These are phyloP conservation scores for Paramuricea clavata DNA, from an alignment of 92 coral and sea anemone genomes.

Conservation along the genomic window DNA sequence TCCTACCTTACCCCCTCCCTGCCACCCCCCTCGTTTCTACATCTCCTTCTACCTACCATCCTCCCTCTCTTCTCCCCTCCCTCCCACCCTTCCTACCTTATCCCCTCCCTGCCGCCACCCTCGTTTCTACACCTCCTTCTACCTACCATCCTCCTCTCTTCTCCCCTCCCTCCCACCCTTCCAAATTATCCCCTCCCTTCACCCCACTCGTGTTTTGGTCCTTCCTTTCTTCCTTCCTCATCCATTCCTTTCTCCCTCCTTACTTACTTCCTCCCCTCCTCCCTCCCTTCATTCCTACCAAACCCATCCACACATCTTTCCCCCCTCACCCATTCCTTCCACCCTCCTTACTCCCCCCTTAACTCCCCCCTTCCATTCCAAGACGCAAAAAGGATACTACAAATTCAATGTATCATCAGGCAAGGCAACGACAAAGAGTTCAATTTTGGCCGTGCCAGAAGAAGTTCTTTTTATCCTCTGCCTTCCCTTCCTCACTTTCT, in stretches of 20 bases:
- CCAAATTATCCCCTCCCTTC: not conserved
- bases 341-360: not conserved
- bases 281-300: not conserved
- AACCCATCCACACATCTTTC: not conserved
- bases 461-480: constrained; percentile 7
- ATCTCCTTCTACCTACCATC: too few species aligned
- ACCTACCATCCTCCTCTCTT: too few species aligned
- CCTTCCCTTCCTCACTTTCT: constrained; percentile 72
- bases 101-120: too few species aligned
- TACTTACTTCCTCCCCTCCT: not conserved
- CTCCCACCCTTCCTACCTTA: too few species aligned
- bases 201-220: not conserved
- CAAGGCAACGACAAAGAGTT: constrained; percentile 71
- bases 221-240: not conserved
- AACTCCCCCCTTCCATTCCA: not conserved
- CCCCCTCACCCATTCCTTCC: not conserved
- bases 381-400: constrained; percentile 81
- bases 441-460: constrained; percentile 29
- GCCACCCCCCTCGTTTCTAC: too few species aligned
- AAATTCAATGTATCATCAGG: constrained; percentile 93
- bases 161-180: too few species aligned
- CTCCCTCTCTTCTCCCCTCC: too few species aligned
- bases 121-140: too few species aligned
- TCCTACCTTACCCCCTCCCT: too few species aligned
- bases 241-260: not conserved